Evolutionary conservation across 2,888 invertebrate species (phyloP).

Genomic region (Kryphioiulus occultus): DNA sequence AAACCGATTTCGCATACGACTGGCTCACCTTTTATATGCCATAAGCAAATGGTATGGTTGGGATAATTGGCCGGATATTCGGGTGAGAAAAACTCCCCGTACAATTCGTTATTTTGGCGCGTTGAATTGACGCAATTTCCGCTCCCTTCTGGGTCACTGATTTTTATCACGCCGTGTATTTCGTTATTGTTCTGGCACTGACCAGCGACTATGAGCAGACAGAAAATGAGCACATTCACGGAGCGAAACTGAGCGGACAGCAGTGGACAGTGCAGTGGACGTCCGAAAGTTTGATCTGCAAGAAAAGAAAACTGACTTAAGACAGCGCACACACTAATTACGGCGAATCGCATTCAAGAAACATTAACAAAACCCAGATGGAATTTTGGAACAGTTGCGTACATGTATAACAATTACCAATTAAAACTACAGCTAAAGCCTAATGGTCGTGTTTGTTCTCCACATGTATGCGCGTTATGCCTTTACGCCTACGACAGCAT

Average conservation of each 20-base stretch:
- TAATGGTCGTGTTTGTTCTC: too few species aligned
- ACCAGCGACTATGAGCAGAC: neutral
- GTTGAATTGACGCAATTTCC: neutral
- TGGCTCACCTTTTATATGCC: neutral
- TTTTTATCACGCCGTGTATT: neutral
- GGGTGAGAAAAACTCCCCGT: neutral
- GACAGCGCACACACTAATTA: neutral
- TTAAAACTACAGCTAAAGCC: too few species aligned
- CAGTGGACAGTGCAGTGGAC: neutral
- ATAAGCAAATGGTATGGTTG: neutral
- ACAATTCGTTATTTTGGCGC: too few species aligned
- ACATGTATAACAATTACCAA: neutral
- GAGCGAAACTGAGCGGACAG: neutral
- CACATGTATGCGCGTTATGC: too few species aligned
- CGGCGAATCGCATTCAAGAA: neutral
- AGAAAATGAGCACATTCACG: neutral
- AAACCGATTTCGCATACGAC: neutral
- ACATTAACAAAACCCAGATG: neutral
- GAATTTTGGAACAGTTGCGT: neutral
- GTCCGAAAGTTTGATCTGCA: neutral
- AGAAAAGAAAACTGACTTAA: neutral
- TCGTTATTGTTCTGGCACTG: neutral
- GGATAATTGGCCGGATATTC: neutral
- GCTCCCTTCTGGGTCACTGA: neutral
- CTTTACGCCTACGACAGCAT: too few species aligned